Base-by-base conservation (phyloP, 2,113 vertebrate genomes). In the Chinchilla lanigera region DNA sequence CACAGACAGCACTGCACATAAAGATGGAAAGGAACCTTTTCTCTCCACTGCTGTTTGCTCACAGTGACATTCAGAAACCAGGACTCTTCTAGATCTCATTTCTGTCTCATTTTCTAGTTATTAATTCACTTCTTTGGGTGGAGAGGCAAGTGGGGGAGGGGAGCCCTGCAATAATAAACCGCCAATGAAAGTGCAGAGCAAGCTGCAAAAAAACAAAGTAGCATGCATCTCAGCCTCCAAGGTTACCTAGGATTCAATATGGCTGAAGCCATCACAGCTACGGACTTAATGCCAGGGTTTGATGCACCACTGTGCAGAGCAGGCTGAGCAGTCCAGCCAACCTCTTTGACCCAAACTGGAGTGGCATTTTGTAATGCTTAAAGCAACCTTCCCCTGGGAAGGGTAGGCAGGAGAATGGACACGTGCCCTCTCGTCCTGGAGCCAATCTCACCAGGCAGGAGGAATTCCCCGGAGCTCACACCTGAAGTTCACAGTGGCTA, bases 61-160 rank as follows among this genome's bases (percentile, higher is more conserved):
- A 69, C 97, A 86, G 98, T 99, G 98, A 98, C 99, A 99, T 99
- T 99, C 99, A 98, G 98, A 98, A 97, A 94, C 93, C 81, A 93
- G 97, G 98, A 98, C 96, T 97, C 98, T 98, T 99, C 99, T 97
- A 97, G 98, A 99, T 98, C 98, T 99, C 98, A 98, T 99, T 99
- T 99, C 99, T 98, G 98, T 98, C 98, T 98, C 90, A 0, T 98
- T 99, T 98, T 96, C 97, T 94, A 95, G 93, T 98, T 98, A 98
- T 98, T 96, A 98, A 98, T 98, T 98, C 69, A 89, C 95, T 96
- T 98, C 96, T 98, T 98, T 47, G 65, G 96, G 95, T 96, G 96
- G 97, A 97, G 97, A 97, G 95, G 95, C 87, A 44, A 14, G 50
- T 73, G 93, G 95, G 95, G 85, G 2, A 96, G 95, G 97, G 97